Base-by-base conservation (phyloP, 1,140 invertebrate species). In the Acromyrmex charruanus region DNA sequence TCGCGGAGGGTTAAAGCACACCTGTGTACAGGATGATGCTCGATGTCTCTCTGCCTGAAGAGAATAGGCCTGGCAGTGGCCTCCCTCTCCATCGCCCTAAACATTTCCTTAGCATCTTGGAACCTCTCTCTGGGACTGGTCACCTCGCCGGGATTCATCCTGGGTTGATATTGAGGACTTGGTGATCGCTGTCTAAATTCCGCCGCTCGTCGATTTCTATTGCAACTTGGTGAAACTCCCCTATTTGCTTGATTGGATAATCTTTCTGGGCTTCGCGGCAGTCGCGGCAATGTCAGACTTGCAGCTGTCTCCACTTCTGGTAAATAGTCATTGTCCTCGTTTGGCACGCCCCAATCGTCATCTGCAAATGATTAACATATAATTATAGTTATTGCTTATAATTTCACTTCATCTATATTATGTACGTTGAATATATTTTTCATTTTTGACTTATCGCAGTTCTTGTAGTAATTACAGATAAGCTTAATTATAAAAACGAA, bases 21-120 rank as follows among this genome's bases (percentile, higher is more conserved):
- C 94, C 93, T 94, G 80, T 94, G 94, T 77, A 92, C 91, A 75
- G 89, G 92, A 86, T 94, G 94, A 90, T 88, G 90, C 66, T 93
- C 94, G 12, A 89, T 80, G 87, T 95, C 94, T 90, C 93, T 93
- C 66, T 93, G 91, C 74, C 94, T 94, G n/a, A 89, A 89, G 80
- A 93, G 91, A 61, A 93, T 90, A 44, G 94, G 93, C 92, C 95
- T 95, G 2, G 94, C 95, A 75, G 96, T 96, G 59, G 97, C 96
- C 87, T 97, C 97, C 87, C 96, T 95, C 94, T 98, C 97, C 95
- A 98, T 96, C 31, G 97, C 96, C 92, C 97, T 96, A 91, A 98
- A 98, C 94, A 98, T 98, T 92, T 98, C 97, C 93, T 98, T 98
- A 59, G 97, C 97, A 90, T 98, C 97, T 90, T 98, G 97, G 93